Conservation (phyloP, 2,888 invertebrate species). For the Gastracanthus pulcherrimus region DNA sequence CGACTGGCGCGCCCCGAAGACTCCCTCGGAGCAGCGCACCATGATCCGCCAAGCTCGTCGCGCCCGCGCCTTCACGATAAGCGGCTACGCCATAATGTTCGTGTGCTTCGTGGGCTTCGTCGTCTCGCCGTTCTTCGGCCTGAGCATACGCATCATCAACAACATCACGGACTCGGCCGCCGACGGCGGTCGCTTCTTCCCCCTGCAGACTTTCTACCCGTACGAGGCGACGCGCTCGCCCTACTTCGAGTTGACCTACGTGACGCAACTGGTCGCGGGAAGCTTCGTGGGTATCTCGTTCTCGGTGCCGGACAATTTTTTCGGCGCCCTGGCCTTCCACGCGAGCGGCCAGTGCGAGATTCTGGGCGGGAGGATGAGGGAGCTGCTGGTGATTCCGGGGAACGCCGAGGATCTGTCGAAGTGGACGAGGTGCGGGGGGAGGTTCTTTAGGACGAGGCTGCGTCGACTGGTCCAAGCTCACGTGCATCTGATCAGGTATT, state of each 20-base stretch:
- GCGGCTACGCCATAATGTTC: conserved; percentile 29
- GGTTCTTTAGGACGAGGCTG: neutral
- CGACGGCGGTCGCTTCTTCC: neutral
- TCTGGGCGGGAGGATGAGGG: neutral
- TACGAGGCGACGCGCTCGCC: conserved; percentile 9
- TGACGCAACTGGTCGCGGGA: neutral
- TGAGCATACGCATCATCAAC: conserved; percentile 20
- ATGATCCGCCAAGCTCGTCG: conserved; percentile 25
- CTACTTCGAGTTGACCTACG: conserved; percentile 30
- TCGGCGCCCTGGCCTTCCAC: conserved; percentile 47
- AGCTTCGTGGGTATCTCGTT: conserved; percentile 6
- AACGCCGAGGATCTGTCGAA: too few relatives aligned
- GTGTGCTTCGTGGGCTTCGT: conserved; percentile 5
- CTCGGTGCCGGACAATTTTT: conserved; percentile 40
- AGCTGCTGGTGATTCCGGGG: neutral
- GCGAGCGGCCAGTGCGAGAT: conserved; percentile 44
- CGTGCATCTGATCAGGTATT: neutral
- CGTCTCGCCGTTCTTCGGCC: conserved; percentile 12
- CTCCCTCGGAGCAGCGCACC: neutral
- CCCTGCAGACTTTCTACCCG: conserved; percentile 38
- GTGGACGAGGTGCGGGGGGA: neutral
- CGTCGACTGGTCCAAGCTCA: neutral
- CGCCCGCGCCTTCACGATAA: conserved; percentile 30
- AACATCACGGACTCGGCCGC: conserved; percentile 43
- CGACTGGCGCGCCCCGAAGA: conserved; percentile 9